These are phyloP conservation scores for Dinocampus coccinellae DNA, from an alignment of 2,888 invertebrate genomes.

Conservation along the genomic window DNA sequence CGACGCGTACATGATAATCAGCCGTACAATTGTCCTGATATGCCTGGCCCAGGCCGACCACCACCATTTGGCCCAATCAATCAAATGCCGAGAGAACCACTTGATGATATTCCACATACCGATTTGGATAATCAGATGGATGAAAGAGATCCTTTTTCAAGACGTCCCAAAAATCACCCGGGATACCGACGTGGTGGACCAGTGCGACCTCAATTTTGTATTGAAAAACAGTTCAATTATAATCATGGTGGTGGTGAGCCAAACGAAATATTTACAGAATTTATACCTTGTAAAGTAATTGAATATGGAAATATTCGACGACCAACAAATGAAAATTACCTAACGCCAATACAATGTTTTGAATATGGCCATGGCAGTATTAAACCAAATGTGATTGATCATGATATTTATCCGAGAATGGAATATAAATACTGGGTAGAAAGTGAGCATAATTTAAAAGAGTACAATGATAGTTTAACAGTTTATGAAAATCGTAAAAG, in stretches of 20 bases:
- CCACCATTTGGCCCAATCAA: background rate
- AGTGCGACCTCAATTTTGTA: conserved; percentile 57
- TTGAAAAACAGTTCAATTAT: conserved; percentile 65
- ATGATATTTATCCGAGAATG: conserved; percentile 50
- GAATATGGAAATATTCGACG: conserved; percentile 61
- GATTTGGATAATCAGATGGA: background rate
- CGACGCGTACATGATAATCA: background rate
- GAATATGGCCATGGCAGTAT: conserved; percentile 65
- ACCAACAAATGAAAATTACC: conserved; percentile 48
- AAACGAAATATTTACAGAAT: conserved; percentile 50
- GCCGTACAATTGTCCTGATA: background rate
- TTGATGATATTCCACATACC: background rate
- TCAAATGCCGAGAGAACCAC: background rate
- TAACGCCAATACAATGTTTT: conserved; percentile 56
- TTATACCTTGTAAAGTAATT: conserved; percentile 59
- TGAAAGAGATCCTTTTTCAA: conserved; percentile 18
- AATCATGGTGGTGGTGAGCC: conserved; percentile 59
- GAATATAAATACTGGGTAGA: conserved; percentile 65
- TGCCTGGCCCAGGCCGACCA: background rate
- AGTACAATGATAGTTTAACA: conserved; percentile 60
- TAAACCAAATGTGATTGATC: conserved; percentile 58
- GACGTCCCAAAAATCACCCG: conserved; percentile 37
- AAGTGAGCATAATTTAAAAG: conserved; percentile 61
- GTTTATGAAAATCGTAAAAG: conserved; percentile 46
- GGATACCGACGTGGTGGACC: conserved; percentile 28